A percentile compares a stretch with the other conserved stretches of the same genome.
phyloP scores from a whole-genome alignment of 1,140 invertebrate species.

The Bombus cullumanus region DNA sequence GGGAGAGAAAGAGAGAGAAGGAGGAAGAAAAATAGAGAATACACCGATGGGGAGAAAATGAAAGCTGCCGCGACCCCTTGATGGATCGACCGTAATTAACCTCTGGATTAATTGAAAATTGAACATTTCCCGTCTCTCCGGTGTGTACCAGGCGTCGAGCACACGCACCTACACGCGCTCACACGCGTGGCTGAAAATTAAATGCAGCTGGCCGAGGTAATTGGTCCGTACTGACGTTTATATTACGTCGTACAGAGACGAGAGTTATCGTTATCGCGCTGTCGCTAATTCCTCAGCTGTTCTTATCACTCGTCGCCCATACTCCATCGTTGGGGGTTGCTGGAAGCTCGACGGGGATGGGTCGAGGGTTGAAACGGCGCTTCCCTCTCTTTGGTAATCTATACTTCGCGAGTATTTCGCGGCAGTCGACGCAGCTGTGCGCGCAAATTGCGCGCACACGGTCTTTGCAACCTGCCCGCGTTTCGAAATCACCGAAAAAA shows the following conservation, averaged over 20 bases:
- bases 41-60: slow-evolving; percentile 28
- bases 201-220: slow-evolving; percentile 49
- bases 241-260: slow-evolving; percentile 30
- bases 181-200: slow-evolving; percentile 39
- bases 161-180: neutral
- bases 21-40: slow-evolving; percentile 10
- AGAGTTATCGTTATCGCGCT: slow-evolving; percentile 70
- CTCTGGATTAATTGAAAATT: slow-evolving; percentile 52
- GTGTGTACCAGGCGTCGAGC: too few species aligned
- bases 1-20: too few species aligned
- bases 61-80: slow-evolving; percentile 29
- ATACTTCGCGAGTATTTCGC: slow-evolving; percentile 11
- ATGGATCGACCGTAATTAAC: slow-evolving; percentile 49
- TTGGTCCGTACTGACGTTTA: slow-evolving; percentile 52
- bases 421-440: neutral
- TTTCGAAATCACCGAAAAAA: neutral
- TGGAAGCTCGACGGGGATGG: neutral
- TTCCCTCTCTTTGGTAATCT: neutral
- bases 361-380: neutral
- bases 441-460: neutral
- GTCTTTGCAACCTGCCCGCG: neutral
- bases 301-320: slow-evolving; percentile 66
- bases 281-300: slow-evolving; percentile 71
- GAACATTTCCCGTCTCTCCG: slow-evolving; percentile 38
- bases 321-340: neutral